Evolutionary conservation across 2,113 vertebrate species (phyloP).

Genomic region (Peromyscus maniculatus): DNA sequence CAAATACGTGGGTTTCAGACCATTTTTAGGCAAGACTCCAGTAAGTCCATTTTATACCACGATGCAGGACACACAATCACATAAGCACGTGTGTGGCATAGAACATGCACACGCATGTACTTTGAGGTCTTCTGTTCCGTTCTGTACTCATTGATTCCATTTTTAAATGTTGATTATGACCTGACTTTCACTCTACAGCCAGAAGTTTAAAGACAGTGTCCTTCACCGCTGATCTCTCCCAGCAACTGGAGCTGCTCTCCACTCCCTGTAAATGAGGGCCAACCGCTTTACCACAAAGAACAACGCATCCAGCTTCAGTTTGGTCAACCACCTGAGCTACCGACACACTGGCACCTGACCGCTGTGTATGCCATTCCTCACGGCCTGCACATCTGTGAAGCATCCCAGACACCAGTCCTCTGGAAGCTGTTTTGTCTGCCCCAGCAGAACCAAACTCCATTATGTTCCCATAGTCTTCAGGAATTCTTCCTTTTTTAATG

Average conservation of each 20-base stretch:
- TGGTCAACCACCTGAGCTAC: background rate
- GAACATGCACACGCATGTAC: background rate
- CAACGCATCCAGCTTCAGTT: background rate
- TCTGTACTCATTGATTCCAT: background rate
- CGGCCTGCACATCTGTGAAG: background rate
- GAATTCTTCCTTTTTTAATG: background rate
- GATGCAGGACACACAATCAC: background rate
- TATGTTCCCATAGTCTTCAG: background rate
- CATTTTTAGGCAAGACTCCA: background rate
- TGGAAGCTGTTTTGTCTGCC: background rate
- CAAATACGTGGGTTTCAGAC: background rate
- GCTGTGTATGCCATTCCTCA: accelerated
- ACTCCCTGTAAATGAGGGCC: constrained; percentile 15
- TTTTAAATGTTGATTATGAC: background rate
- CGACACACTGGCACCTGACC: background rate
- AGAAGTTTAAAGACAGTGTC: background rate
- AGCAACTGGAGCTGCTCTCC: background rate
- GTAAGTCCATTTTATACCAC: background rate
- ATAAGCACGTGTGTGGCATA: background rate
- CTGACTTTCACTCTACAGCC: background rate
- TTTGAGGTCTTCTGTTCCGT: constrained; percentile 10
- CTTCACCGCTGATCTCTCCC: background rate
- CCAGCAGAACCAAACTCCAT: background rate
- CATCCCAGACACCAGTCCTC: background rate
- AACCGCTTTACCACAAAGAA: background rate